Evolutionary conservation across 2,113 vertebrate genomes (phyloP).

Genomic region (Pangasianodon gigas): DNA sequence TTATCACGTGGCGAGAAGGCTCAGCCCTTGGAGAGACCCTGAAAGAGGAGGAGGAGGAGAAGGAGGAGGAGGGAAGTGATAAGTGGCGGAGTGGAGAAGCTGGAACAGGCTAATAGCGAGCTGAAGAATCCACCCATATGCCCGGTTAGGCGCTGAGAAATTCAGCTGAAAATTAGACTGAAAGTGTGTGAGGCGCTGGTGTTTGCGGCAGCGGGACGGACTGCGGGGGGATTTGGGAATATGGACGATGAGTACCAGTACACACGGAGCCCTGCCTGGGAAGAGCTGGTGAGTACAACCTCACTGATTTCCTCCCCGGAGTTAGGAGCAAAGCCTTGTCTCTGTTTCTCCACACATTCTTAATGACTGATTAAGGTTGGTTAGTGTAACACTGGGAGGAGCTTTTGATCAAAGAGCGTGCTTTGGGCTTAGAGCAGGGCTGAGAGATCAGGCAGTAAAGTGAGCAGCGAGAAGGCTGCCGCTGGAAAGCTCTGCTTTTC

Average conservation of each 20-base stretch:
- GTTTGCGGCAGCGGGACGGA: slow-evolving; percentile 52
- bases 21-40: slow-evolving; percentile 53
- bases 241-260: slow-evolving; percentile 84
- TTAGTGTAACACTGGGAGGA: background rate
- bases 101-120: slow-evolving; percentile 40
- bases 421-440: no score
- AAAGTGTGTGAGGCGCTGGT: slow-evolving; percentile 20
- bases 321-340: background rate
- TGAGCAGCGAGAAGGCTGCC: background rate
- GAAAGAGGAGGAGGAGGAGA: slow-evolving; percentile 35
- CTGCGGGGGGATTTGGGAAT: slow-evolving; percentile 54
- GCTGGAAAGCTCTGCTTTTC: background rate
- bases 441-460: background rate
- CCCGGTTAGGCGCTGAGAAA: slow-evolving; percentile 28
- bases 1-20: slow-evolving; percentile 69
- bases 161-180: background rate
- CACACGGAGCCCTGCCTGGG: slow-evolving; percentile 84
- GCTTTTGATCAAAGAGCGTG: background rate
- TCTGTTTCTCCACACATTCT: background rate
- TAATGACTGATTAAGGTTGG: background rate
- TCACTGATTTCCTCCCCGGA: background rate
- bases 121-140: slow-evolving; percentile 41
- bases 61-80: slow-evolving; percentile 39
- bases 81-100: slow-evolving; percentile 37
- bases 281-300: slow-evolving; percentile 75